These are phyloP conservation scores for Lucifuga dentata DNA, from an alignment of 2,113 vertebrate genomes.

Conservation along the genomic window DNA sequence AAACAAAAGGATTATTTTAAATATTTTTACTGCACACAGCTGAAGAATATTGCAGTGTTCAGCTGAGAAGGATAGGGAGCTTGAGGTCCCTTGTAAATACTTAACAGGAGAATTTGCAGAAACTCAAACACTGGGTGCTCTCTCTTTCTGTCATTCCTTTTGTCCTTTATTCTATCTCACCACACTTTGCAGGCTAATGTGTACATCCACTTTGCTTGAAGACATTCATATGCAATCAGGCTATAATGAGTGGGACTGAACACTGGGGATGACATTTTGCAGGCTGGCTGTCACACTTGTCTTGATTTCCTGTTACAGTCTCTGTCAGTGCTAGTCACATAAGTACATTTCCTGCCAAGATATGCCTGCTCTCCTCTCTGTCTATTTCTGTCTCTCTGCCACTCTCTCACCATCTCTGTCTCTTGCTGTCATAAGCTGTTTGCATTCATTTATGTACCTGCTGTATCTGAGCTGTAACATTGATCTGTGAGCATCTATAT, in stretches of 20 bases:
- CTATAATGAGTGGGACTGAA: background rate
- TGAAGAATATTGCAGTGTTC: no score
- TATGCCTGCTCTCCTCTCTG: conserved; percentile 8
- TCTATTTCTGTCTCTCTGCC: conserved; percentile 33
- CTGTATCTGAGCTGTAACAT: background rate
- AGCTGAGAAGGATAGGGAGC: no score
- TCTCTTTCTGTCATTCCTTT: no score
- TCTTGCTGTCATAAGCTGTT: conserved; percentile 3
- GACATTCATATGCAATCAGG: background rate
- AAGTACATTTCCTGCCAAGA: conserved; percentile 65
- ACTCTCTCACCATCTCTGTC: conserved; percentile 19
- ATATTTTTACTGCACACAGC: no score
- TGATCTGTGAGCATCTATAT: background rate
- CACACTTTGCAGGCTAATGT: background rate
- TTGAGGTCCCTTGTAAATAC: no score
- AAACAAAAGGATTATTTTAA: no score
- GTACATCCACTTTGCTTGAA: background rate
- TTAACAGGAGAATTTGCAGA: no score
- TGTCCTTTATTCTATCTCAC: background rate
- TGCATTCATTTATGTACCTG: background rate
- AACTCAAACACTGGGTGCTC: no score
- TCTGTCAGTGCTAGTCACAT: conserved; percentile 28
- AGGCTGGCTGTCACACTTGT: background rate
- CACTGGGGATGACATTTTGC: conserved; percentile 6
- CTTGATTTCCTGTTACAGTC: conserved; percentile 51